Percentiles rank a stretch among this genome's conserved stretches.
Evolutionary conservation across 1,140 invertebrate species (phyloP).

Genomic region (Holotrichia oblita): DNA sequence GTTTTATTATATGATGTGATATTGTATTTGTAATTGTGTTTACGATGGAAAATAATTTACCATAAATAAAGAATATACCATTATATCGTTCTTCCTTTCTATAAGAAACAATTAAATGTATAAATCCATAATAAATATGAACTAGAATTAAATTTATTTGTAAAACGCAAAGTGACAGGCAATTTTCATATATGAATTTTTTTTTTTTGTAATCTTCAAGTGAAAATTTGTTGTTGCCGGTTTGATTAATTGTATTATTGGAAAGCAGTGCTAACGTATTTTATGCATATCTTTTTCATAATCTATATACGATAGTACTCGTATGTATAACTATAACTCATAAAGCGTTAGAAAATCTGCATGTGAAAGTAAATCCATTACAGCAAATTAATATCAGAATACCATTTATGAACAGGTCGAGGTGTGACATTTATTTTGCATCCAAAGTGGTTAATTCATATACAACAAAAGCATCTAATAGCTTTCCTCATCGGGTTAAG

Average conservation of each 20-base stretch:
- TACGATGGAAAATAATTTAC: background rate
- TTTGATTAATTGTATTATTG: constrained; percentile 6
- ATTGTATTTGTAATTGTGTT: background rate
- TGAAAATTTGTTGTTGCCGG: background rate
- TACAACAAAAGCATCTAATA: no score
- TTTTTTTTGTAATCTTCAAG: background rate
- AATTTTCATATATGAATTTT: background rate
- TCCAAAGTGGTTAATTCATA: background rate
- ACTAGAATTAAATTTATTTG: no score
- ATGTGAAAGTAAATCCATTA: constrained; percentile 1
- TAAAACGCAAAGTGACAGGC: background rate
- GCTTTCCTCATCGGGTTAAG: background rate
- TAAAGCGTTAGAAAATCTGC: background rate
- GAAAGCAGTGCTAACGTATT: background rate
- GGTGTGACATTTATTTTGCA: background rate
- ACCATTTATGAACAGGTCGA: background rate
- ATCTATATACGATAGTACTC: background rate
- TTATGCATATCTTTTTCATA: background rate
- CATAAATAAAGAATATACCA: background rate
- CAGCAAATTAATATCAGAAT: background rate
- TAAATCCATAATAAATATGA: no score
- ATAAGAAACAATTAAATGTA: no score
- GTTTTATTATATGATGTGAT: background rate
- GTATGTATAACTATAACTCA: background rate
- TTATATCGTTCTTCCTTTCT: background rate